Base-by-base conservation (phyloP, 2,888 invertebrate genomes). In the Tetrapedia diversipes region DNA sequence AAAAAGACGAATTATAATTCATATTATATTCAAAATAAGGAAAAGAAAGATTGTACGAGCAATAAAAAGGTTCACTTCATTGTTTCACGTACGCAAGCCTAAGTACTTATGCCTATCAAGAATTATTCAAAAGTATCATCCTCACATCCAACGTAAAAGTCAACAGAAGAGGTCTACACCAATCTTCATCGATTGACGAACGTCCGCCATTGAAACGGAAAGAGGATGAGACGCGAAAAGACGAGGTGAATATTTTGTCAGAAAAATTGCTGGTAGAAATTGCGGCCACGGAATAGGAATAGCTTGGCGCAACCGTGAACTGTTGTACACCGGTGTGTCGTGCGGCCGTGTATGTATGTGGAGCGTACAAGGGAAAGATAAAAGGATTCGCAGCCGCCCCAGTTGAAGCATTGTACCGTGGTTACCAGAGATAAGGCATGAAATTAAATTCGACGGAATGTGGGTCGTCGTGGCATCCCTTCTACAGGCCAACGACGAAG, bases 371-470 rank as follows among this genome's bases (percentile, higher is more conserved):
- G 67, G 60, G 72, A 65, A 78, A 79, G 81, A 73, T 82, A 84
- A 79, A 83, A 74, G 81, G 86, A 87, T 88, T 86, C 83, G 82
- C 83, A 82, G 83, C 81, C 84, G 86, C 80, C 85, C 84, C 76
- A 87, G 86, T 88, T 88, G 85, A 79, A 73, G 85, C 85, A 85
- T 86, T 86, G 85, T 86, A 82, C 79, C 79, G 80, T 77, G 83
- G 82, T 85, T 87, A 77, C 85, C 79, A 80, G 84, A 85, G 88
- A 88, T 88, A 88, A 87, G 87, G 88, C 87, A 88, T 88, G 88
- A 88, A 88, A 88, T 88, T 88, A 88, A 88, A 88, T 88, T 88
- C 86, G 85, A 86, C 79, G 83, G 84, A 86, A 88, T 87, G 86
- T 88, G 87, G 88, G 85, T 86, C 85, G 86, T 63, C 64, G 82